phyloP scores from a whole-genome alignment of 2,888 invertebrate species.

The Myathropa florea region DNA sequence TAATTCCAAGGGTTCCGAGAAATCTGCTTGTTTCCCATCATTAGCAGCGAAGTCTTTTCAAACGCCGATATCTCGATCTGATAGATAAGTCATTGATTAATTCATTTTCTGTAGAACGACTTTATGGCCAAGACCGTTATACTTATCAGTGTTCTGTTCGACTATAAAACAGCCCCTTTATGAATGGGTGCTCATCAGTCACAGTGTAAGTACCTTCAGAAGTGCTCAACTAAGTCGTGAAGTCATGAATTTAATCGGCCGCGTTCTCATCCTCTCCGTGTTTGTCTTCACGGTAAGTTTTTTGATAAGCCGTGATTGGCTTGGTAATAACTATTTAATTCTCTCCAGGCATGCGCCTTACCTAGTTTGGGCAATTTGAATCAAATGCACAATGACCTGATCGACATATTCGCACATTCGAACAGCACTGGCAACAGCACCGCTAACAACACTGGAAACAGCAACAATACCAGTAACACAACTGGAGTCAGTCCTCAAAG shows the following conservation, averaged over 20 bases:
- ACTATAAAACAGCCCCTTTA: not conserved
- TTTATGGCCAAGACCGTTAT: not conserved
- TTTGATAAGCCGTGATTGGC: not conserved
- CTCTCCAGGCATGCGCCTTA: conserved; percentile 17
- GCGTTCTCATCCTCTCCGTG: conserved; percentile 2
- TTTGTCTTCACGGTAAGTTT: conserved; percentile 34
- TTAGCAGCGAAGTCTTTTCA: not conserved
- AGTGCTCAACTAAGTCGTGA: not conserved
- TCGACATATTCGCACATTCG: not conserved
- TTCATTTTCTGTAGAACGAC: not conserved
- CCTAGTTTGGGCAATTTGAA: not conserved
- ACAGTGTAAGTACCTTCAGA: not conserved
- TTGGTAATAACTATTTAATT: not conserved
- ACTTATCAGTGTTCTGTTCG: not conserved
- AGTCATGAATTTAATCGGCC: conserved; percentile 19
- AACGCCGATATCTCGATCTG: not conserved
- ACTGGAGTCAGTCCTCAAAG: too few species aligned
- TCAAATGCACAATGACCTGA: not conserved
- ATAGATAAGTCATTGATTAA: not conserved
- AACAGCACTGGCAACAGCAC: not conserved
- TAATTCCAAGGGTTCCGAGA: not conserved
- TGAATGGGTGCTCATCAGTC: not conserved
- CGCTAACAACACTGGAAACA: not conserved
- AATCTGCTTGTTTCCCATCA: not conserved
- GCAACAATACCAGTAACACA: not conserved